phyloP scores from a whole-genome alignment of 2,113 vertebrate genomes.

The Marmota monax region DNA sequence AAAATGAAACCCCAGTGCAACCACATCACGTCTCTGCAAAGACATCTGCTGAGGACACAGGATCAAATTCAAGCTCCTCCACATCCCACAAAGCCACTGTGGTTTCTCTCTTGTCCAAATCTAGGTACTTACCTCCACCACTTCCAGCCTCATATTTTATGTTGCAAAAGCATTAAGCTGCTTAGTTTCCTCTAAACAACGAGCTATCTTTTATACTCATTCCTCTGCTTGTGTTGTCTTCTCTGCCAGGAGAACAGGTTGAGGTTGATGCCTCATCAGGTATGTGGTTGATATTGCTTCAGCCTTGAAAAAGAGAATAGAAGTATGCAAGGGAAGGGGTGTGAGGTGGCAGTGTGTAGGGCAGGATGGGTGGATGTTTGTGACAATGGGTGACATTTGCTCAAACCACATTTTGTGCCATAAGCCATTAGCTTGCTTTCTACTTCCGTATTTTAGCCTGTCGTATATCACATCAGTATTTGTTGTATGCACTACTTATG shows the following conservation, averaged over 20 bases:
- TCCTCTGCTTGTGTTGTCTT: not conserved
- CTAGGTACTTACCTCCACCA: slow-evolving; percentile 35
- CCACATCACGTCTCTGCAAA: slow-evolving; percentile 12
- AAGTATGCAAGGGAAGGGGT: not conserved
- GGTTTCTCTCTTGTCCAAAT: slow-evolving; percentile 63
- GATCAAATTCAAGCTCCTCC: slow-evolving; percentile 40
- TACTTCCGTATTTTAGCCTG: slow-evolving; percentile 52
- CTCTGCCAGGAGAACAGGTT: not conserved
- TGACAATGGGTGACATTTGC: slow-evolving; percentile 60
- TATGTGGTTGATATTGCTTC: not conserved
- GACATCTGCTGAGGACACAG: slow-evolving; percentile 51
- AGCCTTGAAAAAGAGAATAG: slow-evolving; percentile 12
- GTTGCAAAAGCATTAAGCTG: slow-evolving; percentile 60
- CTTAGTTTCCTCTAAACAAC: not conserved
- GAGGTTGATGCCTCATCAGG: not conserved
- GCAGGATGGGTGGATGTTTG: slow-evolving; percentile 62
- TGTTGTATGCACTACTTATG: not conserved
- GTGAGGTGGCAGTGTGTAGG: not conserved
- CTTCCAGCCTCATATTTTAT: slow-evolving; percentile 60
- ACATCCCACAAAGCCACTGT: slow-evolving; percentile 63
- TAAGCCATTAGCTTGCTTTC: slow-evolving; percentile 15
- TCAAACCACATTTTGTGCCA: slow-evolving; percentile 65
- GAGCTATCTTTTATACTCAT: not conserved
- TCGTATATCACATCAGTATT: slow-evolving; percentile 32
- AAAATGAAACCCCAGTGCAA: slow-evolving; percentile 60